Conservation (phyloP, 2,797 vertebrate genomes). For the Lepidocolaptes lacrymiger region DNA sequence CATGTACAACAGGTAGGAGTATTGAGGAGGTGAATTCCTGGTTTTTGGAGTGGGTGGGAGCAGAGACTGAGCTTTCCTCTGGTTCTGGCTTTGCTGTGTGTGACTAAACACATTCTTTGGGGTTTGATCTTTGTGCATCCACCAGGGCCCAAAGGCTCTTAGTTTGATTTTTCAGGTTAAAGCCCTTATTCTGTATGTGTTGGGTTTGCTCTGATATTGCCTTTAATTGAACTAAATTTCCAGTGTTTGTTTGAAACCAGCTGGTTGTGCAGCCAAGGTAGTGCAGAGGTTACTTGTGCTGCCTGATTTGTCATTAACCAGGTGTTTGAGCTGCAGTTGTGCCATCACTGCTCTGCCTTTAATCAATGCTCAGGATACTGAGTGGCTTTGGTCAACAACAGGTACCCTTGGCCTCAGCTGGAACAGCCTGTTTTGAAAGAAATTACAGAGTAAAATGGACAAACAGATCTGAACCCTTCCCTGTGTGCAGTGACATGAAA, state of each 20-base stretch:
- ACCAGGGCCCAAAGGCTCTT: fast-evolving
- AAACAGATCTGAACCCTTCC: neutral
- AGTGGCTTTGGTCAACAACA: neutral
- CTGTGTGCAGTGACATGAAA: neutral
- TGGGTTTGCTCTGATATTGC: neutral
- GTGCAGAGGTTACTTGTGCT: neutral
- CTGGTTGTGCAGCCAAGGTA: neutral
- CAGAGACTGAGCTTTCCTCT: neutral
- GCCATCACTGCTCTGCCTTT: neutral
- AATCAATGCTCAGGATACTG: neutral
- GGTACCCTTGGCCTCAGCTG: neutral
- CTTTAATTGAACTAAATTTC: neutral
- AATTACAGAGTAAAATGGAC: neutral
- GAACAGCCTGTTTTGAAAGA: neutral
- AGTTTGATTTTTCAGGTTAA: neutral
- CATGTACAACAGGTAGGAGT: constrained; percentile 94
- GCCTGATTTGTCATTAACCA: neutral
- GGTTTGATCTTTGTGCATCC: neutral
- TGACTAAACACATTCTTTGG: neutral
- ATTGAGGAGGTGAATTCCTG: neutral
- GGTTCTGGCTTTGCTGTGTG: neutral
- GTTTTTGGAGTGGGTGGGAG: neutral
- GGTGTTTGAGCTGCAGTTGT: neutral
- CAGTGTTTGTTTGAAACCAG: neutral
- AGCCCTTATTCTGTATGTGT: neutral